Evolutionary conservation across 2,113 vertebrate species (phyloP), one percentile per base, ranked within the genome.

Genomic region (Abramis brama): DNA sequence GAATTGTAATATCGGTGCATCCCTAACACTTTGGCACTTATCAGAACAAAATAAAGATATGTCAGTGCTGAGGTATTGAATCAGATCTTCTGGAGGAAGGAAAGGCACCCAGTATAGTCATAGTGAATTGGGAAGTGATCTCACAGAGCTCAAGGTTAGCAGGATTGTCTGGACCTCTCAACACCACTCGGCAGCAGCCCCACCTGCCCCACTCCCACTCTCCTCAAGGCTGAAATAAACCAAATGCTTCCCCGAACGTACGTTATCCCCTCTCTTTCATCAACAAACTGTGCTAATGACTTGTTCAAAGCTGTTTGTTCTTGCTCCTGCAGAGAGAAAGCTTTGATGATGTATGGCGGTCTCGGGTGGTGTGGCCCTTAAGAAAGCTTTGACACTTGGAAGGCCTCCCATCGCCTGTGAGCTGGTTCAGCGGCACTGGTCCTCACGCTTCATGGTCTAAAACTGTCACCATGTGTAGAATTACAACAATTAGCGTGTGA

Each of bases 381-480:
- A 57, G 89, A 92, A 91, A 88, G 84, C 89, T 91, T 89, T 92
- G 91, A 94, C 94, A 93, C 91, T 89, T 81, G 79, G 74, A 92
- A 90, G 90, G 88, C 90, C 81, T 86, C 62, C 80, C 80, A 81
- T 89, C 73, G 50, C 85, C 87, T 87, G 73, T 47, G 64, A 71
- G 66, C 62, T 77, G 52, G 52, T 80, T 80, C 82, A 83, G 79
- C 50, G 30, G 86, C 87, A 36, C 62, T 2, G 83, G 83, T 85
- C 89, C 89, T 82, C 66, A 50, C 80, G 45, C 86, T 92, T 90
- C 47, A 83, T 87, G 74, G 90, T 91, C 91, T 87, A 78, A 86
- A 90, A 91, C 93, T 93, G 92, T 94, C 94, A 94, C 91, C 93
- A 91, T 91, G 85, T 90, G 88, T 83, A 91, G 90, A 87, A 91